Evolutionary conservation across 2,888 invertebrate species (phyloP), one percentile per base, ranked within the genome.

Genomic region (Platycnemis pennipes): DNA sequence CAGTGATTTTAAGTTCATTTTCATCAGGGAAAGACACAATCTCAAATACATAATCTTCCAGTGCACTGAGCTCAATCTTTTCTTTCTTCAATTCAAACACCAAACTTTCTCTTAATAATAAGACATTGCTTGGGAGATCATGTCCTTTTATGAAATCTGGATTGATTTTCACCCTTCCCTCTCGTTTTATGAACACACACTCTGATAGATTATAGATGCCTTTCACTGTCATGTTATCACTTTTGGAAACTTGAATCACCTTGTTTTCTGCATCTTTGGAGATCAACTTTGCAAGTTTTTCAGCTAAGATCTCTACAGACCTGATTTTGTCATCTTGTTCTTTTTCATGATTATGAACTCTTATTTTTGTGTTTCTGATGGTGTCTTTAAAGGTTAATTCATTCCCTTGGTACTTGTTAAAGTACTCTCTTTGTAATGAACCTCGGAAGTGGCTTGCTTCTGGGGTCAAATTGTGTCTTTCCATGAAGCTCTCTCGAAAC

Each of bases 361-460:
- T n/a, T 2, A 91, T 44, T 26, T 44, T 44, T 13, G 4, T 31
- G 26, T 63, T 63, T 13, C 19, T 91, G 26, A 63, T 63, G 11
- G n/a, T 42, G 22, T 26, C 44, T 63, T 44, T 22, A 37, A 91
- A 91, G 11, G 16, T 26, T 16, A 19, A 44, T n/a, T 91, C 63
- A 44, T 91, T 44, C 4, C 63, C 91, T 44, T 4, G 44, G 26
- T 7, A 2, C 1, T 11, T 56, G 56, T 19, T 44, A n/a, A 44
- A 86, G 37, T 22, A 53, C 56, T 56, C 53, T 2, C 56, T 86
- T 45, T 22, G 56, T 11, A 94, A 49, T 2, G 49, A 16, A 42
- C 77, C 63, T 86, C 94, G 53, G 31, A 87, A 94, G 37, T 86
- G 86, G 19, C 42, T 87, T 11, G 86, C 85, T 87, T 94, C 87